Evolutionary conservation across 2,113 vertebrate species (phyloP).

Genomic region (Myxocyprinus asiaticus): DNA sequence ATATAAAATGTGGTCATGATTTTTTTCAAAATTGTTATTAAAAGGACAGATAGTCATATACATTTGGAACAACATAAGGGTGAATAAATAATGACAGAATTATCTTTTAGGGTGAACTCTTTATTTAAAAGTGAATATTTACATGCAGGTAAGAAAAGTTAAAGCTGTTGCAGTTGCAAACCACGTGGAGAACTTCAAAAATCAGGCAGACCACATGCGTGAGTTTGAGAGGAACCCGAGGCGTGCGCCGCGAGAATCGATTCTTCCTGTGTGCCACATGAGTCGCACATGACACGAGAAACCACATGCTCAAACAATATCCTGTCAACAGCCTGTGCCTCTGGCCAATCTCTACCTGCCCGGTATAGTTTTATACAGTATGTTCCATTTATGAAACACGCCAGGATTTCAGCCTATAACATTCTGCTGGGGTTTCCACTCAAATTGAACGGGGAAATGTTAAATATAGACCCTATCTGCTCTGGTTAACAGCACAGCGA

Average conservation of each 20-base stretch:
- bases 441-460: background rate
- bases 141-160: background rate
- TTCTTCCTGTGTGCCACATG: conserved; percentile 50
- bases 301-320: conserved; percentile 38
- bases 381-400: background rate
- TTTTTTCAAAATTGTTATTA: too few species aligned
- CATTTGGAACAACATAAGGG: too few species aligned
- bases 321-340: conserved; percentile 28
- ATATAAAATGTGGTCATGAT: too few species aligned
- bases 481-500: too few species aligned
- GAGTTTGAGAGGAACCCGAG: background rate
- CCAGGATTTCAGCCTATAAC: background rate
- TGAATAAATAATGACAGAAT: too few species aligned
- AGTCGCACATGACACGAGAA: conserved; percentile 44
- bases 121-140: too few species aligned
- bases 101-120: too few species aligned
- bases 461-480: background rate
- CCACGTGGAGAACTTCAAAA: background rate
- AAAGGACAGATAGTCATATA: too few species aligned
- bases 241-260: background rate
- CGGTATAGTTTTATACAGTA: background rate
- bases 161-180: background rate
- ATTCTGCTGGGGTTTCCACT: background rate
- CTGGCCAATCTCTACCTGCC: background rate
- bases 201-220: conserved; percentile 3